Conservation (phyloP, 2,797 vertebrate genomes). For the Spheniscus humboldti region DNA sequence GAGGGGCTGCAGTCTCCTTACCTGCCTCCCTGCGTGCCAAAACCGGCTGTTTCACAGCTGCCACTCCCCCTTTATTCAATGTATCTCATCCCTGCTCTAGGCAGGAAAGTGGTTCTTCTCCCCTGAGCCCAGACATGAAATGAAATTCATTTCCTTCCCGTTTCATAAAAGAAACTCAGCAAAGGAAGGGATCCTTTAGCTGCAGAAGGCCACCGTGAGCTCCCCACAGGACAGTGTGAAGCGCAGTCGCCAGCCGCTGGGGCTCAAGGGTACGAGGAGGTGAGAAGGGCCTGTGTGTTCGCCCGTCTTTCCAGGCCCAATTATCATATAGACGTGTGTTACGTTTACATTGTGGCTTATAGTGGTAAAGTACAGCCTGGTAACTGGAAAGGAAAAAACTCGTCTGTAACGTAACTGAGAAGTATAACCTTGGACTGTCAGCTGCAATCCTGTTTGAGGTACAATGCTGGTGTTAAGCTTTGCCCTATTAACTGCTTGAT, state of each 20-base stretch:
- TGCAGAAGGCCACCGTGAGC: not conserved
- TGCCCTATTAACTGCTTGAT: not conserved
- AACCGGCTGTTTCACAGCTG: not conserved
- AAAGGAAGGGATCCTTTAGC: not conserved
- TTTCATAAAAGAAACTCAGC: not conserved
- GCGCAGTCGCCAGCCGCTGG: not conserved
- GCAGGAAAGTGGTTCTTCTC: not conserved
- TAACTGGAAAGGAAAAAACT: not conserved
- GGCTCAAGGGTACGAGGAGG: not conserved
- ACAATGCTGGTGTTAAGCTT: not conserved
- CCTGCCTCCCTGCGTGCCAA: too few relatives aligned
- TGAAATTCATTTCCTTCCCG: not conserved
- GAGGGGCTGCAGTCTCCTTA: not conserved
- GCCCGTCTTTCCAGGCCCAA: fast-evolving
- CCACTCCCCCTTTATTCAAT: fast-evolving
- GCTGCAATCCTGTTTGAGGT: not conserved
- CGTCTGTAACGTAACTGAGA: not conserved
- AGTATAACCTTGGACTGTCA: not conserved
- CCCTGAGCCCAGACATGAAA: not conserved
- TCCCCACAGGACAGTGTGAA: not conserved
- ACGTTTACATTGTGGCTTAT: not conserved
- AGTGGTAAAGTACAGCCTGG: not conserved
- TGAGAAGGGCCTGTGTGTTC: fast-evolving
- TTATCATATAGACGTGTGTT: not conserved
- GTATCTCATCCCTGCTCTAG: not conserved